Evolutionary conservation across 2,797 vertebrate genomes (phyloP).

Genomic region (Odontamblyopus lacepedii): DNA sequence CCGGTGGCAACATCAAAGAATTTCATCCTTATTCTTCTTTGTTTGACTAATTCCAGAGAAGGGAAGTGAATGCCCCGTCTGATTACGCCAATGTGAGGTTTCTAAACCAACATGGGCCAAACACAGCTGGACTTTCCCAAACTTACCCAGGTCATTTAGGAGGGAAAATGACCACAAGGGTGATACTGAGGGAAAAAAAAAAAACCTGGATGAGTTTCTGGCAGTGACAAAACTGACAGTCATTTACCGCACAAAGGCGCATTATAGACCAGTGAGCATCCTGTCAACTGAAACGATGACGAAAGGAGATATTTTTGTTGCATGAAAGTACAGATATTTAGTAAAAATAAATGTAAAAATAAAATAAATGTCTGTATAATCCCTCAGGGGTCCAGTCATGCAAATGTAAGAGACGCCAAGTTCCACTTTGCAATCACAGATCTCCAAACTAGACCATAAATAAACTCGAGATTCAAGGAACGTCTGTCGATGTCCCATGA

Average conservation of each 20-base stretch:
- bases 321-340: no score
- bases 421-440: no score
- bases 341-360: no score
- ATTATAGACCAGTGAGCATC: slow-evolving; percentile 14
- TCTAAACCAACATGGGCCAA: slow-evolving; percentile 37
- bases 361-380: no score
- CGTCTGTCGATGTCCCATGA: no score
- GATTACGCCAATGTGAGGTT: slow-evolving; percentile 41
- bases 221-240: slow-evolving; percentile 28
- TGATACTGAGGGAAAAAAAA: slow-evolving; percentile 14
- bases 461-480: no score
- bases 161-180: slow-evolving; percentile 39
- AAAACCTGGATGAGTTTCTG: slow-evolving; percentile 18
- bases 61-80: slow-evolving; percentile 31
- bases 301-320: no score
- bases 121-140: slow-evolving; percentile 59
- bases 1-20: slow-evolving; percentile 12
- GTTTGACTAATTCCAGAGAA: slow-evolving; percentile 38
- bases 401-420: no score
- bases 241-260: slow-evolving; percentile 17
- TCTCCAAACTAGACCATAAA: no score
- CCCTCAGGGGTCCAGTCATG: no score
- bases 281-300: background rate
- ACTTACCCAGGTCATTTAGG: slow-evolving; percentile 41
- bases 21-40: slow-evolving; percentile 31